These are phyloP conservation scores for Oreochromis spilurus DNA, from an alignment of 2,113 vertebrate genomes.

Conservation along the genomic window DNA sequence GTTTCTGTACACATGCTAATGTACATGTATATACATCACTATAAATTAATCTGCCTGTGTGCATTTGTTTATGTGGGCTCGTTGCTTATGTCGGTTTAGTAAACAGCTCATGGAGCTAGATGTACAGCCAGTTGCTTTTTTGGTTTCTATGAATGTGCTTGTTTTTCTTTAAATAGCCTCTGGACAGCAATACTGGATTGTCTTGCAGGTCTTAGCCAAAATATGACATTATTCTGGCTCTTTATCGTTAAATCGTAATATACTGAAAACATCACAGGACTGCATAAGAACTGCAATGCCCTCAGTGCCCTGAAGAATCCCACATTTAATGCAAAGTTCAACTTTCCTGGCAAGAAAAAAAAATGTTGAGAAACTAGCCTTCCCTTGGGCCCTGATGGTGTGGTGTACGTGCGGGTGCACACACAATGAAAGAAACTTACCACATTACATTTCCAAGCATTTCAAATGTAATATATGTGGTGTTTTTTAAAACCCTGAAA, in stretches of 20 bases:
- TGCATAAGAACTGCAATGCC: not conserved
- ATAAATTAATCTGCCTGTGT: not conserved
- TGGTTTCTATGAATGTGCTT: not conserved
- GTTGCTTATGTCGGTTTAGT: not conserved
- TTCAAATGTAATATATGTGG: not conserved
- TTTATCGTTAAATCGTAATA: slow-evolving; percentile 30
- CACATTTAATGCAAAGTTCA: not conserved
- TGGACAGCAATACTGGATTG: not conserved
- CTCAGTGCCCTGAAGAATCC: not conserved
- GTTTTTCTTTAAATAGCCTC: not conserved
- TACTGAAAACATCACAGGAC: not conserved
- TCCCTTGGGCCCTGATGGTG: not conserved
- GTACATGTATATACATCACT: not conserved
- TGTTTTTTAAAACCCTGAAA: not conserved
- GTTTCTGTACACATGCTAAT: not conserved
- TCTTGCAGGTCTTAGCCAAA: slow-evolving; percentile 13
- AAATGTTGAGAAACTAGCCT: not conserved
- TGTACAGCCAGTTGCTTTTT: not conserved
- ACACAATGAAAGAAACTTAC: not conserved
- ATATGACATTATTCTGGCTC: not conserved
- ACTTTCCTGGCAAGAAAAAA: not conserved
- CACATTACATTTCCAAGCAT: not conserved
- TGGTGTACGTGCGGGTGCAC: not conserved
- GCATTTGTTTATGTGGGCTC: not conserved
- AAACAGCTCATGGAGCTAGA: not conserved